These are phyloP conservation scores for Hyposoter dolosus DNA, from an alignment of 2,888 invertebrate species.

Conservation along the genomic window DNA sequence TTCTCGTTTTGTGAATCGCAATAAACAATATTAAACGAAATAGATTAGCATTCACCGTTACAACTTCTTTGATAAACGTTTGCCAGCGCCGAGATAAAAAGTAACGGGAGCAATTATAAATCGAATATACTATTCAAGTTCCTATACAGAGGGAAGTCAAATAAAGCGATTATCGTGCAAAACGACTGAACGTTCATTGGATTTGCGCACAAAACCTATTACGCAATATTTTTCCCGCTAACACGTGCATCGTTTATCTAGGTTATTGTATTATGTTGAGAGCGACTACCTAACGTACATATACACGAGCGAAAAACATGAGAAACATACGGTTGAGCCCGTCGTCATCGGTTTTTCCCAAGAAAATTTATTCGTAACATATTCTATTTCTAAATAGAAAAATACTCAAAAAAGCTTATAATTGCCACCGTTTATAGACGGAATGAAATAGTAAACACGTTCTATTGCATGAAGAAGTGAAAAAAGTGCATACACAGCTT, in stretches of 20 bases:
- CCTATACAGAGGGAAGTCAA: not conserved
- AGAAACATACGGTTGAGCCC: not conserved
- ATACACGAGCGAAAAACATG: not conserved
- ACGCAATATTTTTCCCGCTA: slow-evolving; percentile 32
- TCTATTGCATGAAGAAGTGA: not conserved
- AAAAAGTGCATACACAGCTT: not conserved
- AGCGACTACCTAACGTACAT: not conserved
- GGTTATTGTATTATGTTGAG: slow-evolving; percentile 68
- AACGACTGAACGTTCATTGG: slow-evolving; percentile 11
- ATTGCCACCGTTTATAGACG: not conserved
- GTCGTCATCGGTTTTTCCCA: not conserved
- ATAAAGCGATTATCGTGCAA: slow-evolving; percentile 10
- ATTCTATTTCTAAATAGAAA: not conserved
- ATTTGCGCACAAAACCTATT: slow-evolving; percentile 31
- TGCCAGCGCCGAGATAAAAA: not conserved
- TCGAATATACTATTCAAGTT: not conserved
- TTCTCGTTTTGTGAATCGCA: not conserved
- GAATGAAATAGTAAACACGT: not conserved
- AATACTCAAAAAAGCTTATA: not conserved
- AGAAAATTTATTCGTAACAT: not conserved
- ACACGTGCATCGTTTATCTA: slow-evolving; percentile 72
- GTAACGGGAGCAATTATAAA: not conserved
- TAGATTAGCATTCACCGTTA: not conserved
- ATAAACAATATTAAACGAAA: not conserved
- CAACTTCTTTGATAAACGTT: not conserved